phyloP scores from a whole-genome alignment of 2,797 vertebrate species.

The Melanogrammus aeglefinus region DNA sequence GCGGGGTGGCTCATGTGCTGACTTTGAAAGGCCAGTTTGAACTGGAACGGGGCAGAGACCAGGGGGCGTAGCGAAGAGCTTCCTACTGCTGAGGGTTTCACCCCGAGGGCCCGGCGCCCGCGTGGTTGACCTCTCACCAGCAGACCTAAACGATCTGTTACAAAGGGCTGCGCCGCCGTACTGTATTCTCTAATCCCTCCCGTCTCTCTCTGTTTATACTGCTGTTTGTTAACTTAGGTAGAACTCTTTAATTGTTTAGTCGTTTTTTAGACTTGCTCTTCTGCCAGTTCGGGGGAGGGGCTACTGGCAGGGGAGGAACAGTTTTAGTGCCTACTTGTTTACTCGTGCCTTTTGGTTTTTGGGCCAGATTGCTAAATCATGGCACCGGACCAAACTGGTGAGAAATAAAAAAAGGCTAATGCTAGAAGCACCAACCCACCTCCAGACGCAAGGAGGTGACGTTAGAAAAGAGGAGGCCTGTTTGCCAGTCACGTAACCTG shows the following conservation, averaged over 20 bases:
- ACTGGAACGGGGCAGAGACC: no score
- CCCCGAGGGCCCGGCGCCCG: neutral
- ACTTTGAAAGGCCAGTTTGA: no score
- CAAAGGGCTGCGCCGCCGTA: neutral
- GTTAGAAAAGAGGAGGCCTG: neutral
- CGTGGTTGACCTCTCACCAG: neutral
- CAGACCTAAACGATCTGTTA: neutral
- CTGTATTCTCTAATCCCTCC: neutral
- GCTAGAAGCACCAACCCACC: neutral
- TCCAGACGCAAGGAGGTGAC: neutral
- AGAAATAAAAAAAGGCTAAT: neutral
- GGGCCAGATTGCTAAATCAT: neutral
- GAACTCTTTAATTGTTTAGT: neutral
- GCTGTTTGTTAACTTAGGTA: neutral
- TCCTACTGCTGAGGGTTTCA: neutral
- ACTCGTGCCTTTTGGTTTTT: neutral
- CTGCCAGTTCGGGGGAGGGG: neutral
- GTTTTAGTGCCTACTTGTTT: neutral
- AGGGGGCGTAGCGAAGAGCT: neutral
- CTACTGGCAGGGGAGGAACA: neutral
- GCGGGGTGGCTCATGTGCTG: neutral
- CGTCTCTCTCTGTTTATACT: neutral
- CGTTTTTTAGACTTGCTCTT: neutral
- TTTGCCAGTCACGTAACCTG: neutral
- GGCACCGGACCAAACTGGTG: neutral